Evolutionary conservation across 2,888 invertebrate species (phyloP).

Genomic region (Ophonus ardosiacus): DNA sequence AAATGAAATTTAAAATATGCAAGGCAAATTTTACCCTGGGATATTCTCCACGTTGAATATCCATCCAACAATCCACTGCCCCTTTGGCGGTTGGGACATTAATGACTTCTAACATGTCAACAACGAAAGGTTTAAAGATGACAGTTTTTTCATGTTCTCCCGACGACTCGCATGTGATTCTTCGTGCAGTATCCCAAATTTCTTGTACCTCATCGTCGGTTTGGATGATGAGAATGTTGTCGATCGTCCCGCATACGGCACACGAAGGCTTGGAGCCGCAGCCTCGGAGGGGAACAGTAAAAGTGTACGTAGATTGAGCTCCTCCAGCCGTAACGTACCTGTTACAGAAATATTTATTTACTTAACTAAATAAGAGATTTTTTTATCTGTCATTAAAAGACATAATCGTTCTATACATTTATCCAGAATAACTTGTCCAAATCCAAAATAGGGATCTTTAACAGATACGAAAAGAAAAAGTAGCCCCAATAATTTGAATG

Average conservation of each 20-base stretch:
- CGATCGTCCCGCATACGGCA: conserved; percentile 80
- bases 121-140: conserved; percentile 81
- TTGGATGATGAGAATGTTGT: conserved; percentile 84
- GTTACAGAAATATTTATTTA: not conserved
- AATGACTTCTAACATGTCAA: conserved; percentile 70
- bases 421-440: no score
- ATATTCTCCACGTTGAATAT: conserved; percentile 84
- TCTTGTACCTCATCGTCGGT: conserved; percentile 83
- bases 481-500: no score
- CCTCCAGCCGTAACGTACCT: conserved; percentile 80
- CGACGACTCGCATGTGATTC: conserved; percentile 77
- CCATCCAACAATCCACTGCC: conserved; percentile 87
- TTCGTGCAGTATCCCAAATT: conserved; percentile 82
- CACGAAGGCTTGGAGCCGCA: conserved; percentile 82
- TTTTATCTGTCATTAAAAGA: no score
- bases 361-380: not conserved
- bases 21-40: conserved; percentile 78
- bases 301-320: conserved; percentile 79
- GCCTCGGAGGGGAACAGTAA: conserved; percentile 81
- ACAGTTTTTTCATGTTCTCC: conserved; percentile 73
- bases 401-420: no score
- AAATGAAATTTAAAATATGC: not conserved
- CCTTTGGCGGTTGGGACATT: conserved; percentile 82
- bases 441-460: no score
- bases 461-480: no score